Evolutionary conservation across 1,140 invertebrate species (phyloP).

Genomic region (Diploscapter pachys): DNA sequence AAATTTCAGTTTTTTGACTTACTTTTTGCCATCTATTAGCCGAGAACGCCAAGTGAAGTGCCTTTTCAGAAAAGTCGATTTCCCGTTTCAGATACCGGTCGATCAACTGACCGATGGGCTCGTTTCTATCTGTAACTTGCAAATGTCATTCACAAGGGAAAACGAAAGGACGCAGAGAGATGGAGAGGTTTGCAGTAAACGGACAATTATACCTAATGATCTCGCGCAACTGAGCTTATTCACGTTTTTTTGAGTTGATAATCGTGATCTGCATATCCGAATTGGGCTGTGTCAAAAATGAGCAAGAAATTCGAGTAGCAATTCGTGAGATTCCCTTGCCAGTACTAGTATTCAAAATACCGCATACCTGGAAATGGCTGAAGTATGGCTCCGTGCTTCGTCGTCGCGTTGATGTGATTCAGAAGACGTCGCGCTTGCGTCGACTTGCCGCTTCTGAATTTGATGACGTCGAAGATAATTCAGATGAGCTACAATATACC

Average conservation of each 20-base stretch:
- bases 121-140: constrained; percentile 5
- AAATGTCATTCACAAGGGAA: neutral
- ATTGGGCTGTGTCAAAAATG: too few relatives aligned
- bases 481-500: too few relatives aligned
- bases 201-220: too few relatives aligned
- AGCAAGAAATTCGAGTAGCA: too few relatives aligned
- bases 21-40: constrained; percentile 29
- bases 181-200: neutral
- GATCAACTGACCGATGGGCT: constrained; percentile 25
- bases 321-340: too few relatives aligned
- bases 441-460: constrained; percentile 28
- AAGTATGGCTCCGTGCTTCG: constrained; percentile 6
- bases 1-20: neutral
- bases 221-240: too few relatives aligned
- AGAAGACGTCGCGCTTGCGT: constrained; percentile 28
- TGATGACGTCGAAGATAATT: too few relatives aligned
- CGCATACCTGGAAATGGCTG: constrained; percentile 20
- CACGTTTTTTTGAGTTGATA: too few relatives aligned
- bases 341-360: neutral
- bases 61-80: constrained; percentile 21
- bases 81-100: constrained; percentile 30
- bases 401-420: constrained; percentile 5
- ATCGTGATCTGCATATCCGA: too few relatives aligned
- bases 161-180: neutral
- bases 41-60: constrained; percentile 32